Evolutionary conservation across 2,888 invertebrate species (phyloP).

Genomic region (Eurois occulta): DNA sequence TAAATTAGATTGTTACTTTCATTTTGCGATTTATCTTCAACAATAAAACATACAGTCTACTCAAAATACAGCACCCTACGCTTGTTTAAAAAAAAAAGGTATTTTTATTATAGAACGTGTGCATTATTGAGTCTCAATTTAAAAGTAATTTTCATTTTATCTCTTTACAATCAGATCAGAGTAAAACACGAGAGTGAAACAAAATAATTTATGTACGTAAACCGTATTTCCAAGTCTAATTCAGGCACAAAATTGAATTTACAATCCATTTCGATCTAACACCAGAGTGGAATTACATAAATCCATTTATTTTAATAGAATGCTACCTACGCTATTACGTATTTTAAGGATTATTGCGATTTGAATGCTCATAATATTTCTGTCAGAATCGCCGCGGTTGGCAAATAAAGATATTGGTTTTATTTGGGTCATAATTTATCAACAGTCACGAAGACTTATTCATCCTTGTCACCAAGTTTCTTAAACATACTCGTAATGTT

Average conservation of each 20-base stretch:
- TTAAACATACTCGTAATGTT: too few relatives aligned
- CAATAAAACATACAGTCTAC: background rate
- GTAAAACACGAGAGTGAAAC: conserved; percentile 49
- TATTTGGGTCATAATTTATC: background rate
- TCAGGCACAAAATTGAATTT: conserved; percentile 63
- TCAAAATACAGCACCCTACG: background rate
- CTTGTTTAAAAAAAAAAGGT: background rate
- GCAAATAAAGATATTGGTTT: too few relatives aligned
- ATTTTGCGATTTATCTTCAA: background rate
- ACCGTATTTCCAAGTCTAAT: conserved; percentile 68
- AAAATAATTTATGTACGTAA: conserved; percentile 65
- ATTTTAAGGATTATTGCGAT: conserved; percentile 42
- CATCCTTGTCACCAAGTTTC: background rate
- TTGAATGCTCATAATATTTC: conserved; percentile 24
- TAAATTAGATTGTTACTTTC: background rate
- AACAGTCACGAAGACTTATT: background rate
- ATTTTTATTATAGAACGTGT: conserved; percentile 4
- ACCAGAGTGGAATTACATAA: conserved; percentile 58
- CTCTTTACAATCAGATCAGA: conserved; percentile 23
- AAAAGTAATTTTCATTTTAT: conserved; percentile 27
- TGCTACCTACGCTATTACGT: conserved; percentile 19
- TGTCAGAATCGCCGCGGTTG: too few relatives aligned
- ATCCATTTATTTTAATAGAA: conserved; percentile 58
- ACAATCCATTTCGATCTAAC: conserved; percentile 65
- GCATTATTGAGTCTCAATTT: conserved; percentile 3